phyloP scores from a whole-genome alignment of 2,888 invertebrate species.

The Oscheius onirici region DNA sequence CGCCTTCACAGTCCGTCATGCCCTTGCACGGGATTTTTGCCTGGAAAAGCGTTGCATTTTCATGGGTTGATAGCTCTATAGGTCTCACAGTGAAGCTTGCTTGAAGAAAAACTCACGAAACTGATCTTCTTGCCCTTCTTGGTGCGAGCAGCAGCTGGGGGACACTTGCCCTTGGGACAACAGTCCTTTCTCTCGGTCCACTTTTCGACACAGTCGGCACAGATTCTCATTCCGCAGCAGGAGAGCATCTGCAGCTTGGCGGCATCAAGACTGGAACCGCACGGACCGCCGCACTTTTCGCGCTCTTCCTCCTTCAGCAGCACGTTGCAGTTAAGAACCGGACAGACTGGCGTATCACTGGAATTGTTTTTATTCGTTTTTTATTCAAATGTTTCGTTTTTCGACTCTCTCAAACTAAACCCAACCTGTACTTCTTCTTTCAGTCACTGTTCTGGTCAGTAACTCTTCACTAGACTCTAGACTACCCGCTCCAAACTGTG shows the following conservation, averaged over 20 bases:
- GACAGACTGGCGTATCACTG: constrained; percentile 46
- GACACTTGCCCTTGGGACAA: constrained; percentile 42
- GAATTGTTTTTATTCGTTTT: neutral
- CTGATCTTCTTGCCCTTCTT: constrained; percentile 37
- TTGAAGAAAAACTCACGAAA: constrained; percentile 13
- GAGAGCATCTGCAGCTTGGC: constrained; percentile 38
- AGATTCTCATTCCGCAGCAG: constrained; percentile 54
- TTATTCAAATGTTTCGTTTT: too few species aligned
- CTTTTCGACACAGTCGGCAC: constrained; percentile 39
- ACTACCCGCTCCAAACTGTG: too few species aligned
- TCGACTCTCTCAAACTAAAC: too few species aligned
- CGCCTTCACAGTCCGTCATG: constrained; percentile 50
- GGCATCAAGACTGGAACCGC: constrained; percentile 37
- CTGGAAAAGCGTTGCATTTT: constrained; percentile 14
- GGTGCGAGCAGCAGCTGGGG: constrained; percentile 29
- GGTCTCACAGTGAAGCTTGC: too few species aligned
- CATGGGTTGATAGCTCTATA: too few species aligned
- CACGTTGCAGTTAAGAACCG: constrained; percentile 40
- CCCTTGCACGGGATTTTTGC: constrained; percentile 36
- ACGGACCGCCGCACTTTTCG: constrained; percentile 48
- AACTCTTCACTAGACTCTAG: too few species aligned
- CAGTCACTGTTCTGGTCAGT: too few species aligned
- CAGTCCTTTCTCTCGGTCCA: constrained; percentile 38
- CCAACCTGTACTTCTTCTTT: too few species aligned
- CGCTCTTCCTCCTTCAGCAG: constrained; percentile 49